Percentiles rank a stretch among this genome's conserved stretches.
These are phyloP conservation scores for Holcopasites calliopsidis DNA, from an alignment of 1,140 invertebrate genomes.

Conservation along the genomic window DNA sequence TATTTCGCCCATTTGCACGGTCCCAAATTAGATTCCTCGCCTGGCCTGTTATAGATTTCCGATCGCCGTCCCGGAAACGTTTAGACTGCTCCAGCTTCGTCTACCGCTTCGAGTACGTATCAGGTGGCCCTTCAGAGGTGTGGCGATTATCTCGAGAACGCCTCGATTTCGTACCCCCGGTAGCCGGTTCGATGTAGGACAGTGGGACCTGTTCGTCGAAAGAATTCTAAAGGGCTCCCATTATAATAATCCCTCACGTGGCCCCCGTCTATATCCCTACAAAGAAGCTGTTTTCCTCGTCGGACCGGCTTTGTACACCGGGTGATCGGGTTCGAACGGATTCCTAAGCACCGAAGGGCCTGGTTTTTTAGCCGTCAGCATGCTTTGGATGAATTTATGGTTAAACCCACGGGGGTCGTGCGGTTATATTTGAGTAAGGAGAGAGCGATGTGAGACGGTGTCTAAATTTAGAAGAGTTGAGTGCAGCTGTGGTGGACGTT, in stretches of 20 bases:
- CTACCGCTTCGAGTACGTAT: not conserved
- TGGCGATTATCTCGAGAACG: slow-evolving; percentile 13
- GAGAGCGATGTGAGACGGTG: not conserved
- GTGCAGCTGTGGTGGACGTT: not conserved
- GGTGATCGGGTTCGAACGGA: slow-evolving; percentile 29
- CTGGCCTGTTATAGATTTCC: not conserved
- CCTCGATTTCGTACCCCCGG: slow-evolving; percentile 30
- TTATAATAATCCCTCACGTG: slow-evolving; percentile 65
- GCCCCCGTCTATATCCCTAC: slow-evolving; percentile 22
- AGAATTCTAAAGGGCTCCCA: slow-evolving; percentile 64
- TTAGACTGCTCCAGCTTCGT: not conserved
- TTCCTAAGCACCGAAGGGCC: not conserved
- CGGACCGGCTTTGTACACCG: slow-evolving; percentile 22
- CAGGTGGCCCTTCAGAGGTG: slow-evolving; percentile 26
- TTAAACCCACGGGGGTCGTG: not conserved
- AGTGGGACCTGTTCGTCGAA: slow-evolving; percentile 63
- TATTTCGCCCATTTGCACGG: not conserved
- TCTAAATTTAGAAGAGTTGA: not conserved
- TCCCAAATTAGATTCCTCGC: slow-evolving; percentile 13
- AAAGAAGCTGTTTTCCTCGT: slow-evolving; percentile 5
- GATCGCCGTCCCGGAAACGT: slow-evolving; percentile 10
- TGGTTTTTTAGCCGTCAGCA: not conserved
- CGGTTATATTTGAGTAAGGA: not conserved
- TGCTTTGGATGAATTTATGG: not conserved
- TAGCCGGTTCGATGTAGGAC: slow-evolving; percentile 51